A percentile compares a stretch with the other conserved stretches of the same genome.
Evolutionary conservation across 2,888 invertebrate genomes (phyloP).

Genomic region (Cerastis rubricosa): DNA sequence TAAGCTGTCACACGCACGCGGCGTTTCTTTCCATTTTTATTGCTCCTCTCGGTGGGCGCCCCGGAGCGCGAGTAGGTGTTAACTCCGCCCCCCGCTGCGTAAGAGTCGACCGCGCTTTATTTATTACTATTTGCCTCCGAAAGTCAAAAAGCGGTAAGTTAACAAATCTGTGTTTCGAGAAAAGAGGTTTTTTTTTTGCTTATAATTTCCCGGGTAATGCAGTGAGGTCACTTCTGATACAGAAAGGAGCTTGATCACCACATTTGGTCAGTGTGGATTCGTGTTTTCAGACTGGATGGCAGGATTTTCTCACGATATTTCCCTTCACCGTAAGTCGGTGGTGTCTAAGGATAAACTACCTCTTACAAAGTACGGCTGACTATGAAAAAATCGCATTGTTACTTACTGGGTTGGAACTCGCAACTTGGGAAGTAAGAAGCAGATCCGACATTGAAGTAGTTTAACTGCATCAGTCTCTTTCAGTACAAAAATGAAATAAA

Average conservation of each 20-base stretch:
- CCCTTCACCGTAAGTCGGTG: no score
- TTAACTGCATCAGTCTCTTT: background rate
- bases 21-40: constrained; percentile 43
- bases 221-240: background rate
- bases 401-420: background rate
- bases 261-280: background rate
- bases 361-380: background rate
- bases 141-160: background rate
- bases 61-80: constrained; percentile 80
- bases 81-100: constrained; percentile 78
- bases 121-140: constrained; percentile 28
- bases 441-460: background rate
- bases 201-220: background rate
- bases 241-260: background rate
- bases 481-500: background rate
- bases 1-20: constrained; percentile 23
- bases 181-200: background rate
- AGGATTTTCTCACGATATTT: no score
- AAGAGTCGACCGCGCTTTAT: constrained; percentile 59
- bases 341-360: background rate
- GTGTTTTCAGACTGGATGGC: no score
- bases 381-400: background rate
- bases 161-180: background rate
- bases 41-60: constrained; percentile 54
- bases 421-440: background rate